Conservation (phyloP, 64 coral and sea anemone genomes). For the Porites lutea region DNA sequence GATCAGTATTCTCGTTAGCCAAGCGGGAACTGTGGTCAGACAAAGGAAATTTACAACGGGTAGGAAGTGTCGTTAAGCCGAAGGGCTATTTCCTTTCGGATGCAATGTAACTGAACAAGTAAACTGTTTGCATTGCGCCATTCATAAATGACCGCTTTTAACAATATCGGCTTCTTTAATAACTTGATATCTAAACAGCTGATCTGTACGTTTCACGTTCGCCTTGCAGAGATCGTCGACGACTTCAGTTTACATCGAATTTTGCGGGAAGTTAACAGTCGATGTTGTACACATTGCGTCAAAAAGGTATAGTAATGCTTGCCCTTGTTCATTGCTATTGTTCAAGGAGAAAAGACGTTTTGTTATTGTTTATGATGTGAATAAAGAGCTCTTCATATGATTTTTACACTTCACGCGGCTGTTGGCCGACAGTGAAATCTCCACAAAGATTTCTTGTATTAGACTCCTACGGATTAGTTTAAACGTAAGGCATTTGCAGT, state of each 20-base stretch:
- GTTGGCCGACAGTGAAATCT: not conserved
- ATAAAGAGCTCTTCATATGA: not conserved
- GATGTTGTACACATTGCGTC: not conserved
- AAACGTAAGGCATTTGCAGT: not conserved
- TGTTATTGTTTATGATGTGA: constrained; percentile 12
- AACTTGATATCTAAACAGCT: not conserved
- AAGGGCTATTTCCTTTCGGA: not conserved
- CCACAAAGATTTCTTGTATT: not conserved
- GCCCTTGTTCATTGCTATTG: not conserved
- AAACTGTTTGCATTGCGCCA: not conserved
- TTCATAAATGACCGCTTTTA: not conserved
- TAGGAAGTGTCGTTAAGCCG: not conserved
- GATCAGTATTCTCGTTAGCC: not conserved
- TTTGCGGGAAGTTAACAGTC: not conserved
- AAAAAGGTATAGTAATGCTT: not conserved
- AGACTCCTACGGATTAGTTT: not conserved
- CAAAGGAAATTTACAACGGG: not conserved
- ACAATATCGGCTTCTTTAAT: too few relatives aligned
- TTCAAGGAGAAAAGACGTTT: not conserved
- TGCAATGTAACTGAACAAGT: not conserved
- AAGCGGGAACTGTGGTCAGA: not conserved
- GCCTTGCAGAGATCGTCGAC: not conserved
- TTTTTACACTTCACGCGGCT: not conserved
- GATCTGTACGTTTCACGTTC: not conserved
- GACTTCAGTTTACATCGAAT: not conserved